A percentile compares a stretch with the other conserved stretches of the same genome.
Evolutionary conservation across 2,888 invertebrate genomes (phyloP).

Genomic region (Macropis europaea): DNA sequence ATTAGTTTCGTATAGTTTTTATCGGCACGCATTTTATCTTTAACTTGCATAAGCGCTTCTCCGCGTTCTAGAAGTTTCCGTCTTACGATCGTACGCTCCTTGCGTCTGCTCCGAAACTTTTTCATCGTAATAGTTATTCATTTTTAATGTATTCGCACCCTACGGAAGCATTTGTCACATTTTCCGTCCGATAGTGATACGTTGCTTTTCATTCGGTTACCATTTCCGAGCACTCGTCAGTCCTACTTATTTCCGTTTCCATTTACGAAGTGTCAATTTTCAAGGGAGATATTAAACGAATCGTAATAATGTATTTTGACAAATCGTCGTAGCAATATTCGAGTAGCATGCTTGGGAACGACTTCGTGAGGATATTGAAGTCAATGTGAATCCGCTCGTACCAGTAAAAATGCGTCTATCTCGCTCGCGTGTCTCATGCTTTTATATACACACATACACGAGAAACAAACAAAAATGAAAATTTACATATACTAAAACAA

Average conservation of each 20-base stretch:
- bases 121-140: neutral
- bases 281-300: conserved; percentile 9
- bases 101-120: conserved; percentile 17
- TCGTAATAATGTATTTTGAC: conserved; percentile 3
- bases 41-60: neutral
- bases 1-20: conserved; percentile 38
- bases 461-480: neutral
- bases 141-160: neutral
- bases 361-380: neutral
- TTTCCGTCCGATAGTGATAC: conserved; percentile 28
- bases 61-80: conserved; percentile 9
- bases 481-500: too few species aligned
- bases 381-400: neutral
- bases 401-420: neutral
- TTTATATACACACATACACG: conserved; percentile 39
- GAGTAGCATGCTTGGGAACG: conserved; percentile 26
- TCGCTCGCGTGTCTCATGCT: conserved; percentile 37
- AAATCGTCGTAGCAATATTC: conserved; percentile 5
- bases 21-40: conserved; percentile 27
- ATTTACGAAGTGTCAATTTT: conserved; percentile 25
- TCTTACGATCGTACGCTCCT: neutral
- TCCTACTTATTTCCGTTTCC: neutral
- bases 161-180: conserved; percentile 25
- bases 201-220: neutral
- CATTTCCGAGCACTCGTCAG: conserved; percentile 35